Base-by-base conservation (phyloP, 2,888 invertebrate species). In the Aphelenchoides bicaudatus region DNA sequence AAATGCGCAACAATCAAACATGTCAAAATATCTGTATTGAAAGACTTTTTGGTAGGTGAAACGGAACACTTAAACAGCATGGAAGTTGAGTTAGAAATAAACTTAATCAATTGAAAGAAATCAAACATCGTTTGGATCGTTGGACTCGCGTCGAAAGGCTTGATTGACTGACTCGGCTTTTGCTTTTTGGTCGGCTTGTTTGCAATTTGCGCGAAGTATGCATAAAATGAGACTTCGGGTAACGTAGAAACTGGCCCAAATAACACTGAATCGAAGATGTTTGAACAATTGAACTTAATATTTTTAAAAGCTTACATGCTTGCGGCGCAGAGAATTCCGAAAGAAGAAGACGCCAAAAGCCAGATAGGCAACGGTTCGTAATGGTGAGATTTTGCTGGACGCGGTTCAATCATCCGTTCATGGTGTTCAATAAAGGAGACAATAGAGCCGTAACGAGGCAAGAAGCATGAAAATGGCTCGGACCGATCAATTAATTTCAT, bases 291-390 rank as follows among this genome's bases (percentile, higher is more conserved):
- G n/a, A n/a, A n/a, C n/a, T n/a, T n/a, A n/a, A n/a, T n/a, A n/a
- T n/a, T n/a, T n/a, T n/a, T n/a, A n/a, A n/a, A n/a, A n/a, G n/a
- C n/a, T n/a, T n/a, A n/a, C n/a, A n/a, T n/a, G n/a, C n/a, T n/a
- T n/a, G n/a, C n/a, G n/a, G n/a, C n/a, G 23, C 43, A 43, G 43
- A 43, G 43, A n/a, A 43, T 8, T 10, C 43, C 43, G 43, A 43
- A 43, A 19, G 43, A 43, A 8, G 43, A 10, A 21, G 25, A 43
- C 8, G 43, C 43, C 8, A 43, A n/a, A 19, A 43, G 10, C 43
- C 43, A 43, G 6, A n/a, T 21, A 25, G 43, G 43, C 43, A 25
- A 25, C 43, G 23, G 43, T 10, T n/a, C 8, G 10, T 19, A 10
- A 25, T 43, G 43, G n/a, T n/a, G n/a, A n/a, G n/a, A n/a, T 8